phyloP scores from a whole-genome alignment of 2,888 invertebrate genomes.

The Tigriopus californicus region DNA sequence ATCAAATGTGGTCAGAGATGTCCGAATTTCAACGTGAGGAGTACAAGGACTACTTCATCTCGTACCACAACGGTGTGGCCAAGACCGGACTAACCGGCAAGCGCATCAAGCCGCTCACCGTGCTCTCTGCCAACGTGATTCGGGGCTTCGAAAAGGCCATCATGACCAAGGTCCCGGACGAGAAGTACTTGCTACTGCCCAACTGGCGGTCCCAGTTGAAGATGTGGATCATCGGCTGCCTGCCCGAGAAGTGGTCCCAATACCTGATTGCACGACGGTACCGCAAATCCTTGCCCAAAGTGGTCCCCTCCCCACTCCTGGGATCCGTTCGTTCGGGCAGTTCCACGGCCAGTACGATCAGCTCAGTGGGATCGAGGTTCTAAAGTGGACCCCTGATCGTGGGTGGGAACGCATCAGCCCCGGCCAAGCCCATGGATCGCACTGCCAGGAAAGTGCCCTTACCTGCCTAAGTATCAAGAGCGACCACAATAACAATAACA shows the following conservation, averaged over 20 bases:
- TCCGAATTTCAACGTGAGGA: conserved; percentile 1
- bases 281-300: neutral
- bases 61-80: conserved; percentile 13
- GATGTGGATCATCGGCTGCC: neutral
- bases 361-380: too few species aligned
- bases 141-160: conserved; percentile 9
- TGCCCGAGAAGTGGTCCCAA: neutral
- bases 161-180: conserved; percentile 8
- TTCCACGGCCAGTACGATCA: too few species aligned
- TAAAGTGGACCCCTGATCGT: too few species aligned
- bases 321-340: too few species aligned
- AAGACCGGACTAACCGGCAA: conserved; percentile 8
- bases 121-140: neutral
- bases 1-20: conserved; percentile 16
- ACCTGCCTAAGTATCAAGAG: too few species aligned
- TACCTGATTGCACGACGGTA: neutral
- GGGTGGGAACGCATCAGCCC: too few species aligned
- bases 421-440: too few species aligned
- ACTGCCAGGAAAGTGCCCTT: too few species aligned
- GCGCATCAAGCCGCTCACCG: conserved; percentile 3
- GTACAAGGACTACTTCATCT: conserved; percentile 12
- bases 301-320: neutral
- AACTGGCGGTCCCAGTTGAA: neutral
- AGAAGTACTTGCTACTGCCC: conserved; percentile 3
- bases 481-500: too few species aligned